Evolutionary conservation across 1,140 invertebrate genomes (phyloP).

Genomic region (Dendroctonus valens): DNA sequence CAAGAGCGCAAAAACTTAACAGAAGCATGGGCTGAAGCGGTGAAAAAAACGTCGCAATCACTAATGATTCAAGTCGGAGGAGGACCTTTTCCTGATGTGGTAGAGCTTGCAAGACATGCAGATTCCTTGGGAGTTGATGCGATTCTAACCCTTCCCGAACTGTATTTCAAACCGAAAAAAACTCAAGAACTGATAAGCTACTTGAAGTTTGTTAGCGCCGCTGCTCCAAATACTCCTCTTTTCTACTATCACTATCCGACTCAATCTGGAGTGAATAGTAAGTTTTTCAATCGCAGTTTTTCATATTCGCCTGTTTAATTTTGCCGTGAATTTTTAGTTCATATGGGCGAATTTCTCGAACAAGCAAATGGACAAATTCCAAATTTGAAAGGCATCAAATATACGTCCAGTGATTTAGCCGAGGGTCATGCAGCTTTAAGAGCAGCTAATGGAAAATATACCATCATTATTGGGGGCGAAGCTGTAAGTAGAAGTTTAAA

Average conservation of each 20-base stretch:
- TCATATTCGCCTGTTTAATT: background rate
- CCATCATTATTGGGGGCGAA: constrained; percentile 64
- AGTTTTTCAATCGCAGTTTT: constrained; percentile 40
- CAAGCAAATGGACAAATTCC: constrained; percentile 61
- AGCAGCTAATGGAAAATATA: constrained; percentile 53
- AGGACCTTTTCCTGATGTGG: constrained; percentile 65
- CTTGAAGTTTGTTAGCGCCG: constrained; percentile 63
- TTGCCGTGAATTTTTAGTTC: constrained; percentile 55
- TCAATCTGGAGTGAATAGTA: constrained; percentile 69
- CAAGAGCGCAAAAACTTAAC: constrained; percentile 68
- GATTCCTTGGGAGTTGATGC: constrained; percentile 66
- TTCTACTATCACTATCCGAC: constrained; percentile 80
- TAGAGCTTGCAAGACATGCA: constrained; percentile 72
- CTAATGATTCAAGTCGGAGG: constrained; percentile 80
- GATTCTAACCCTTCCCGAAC: constrained; percentile 72
- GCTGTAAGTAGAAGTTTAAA: constrained; percentile 47
- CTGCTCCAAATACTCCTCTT: constrained; percentile 75
- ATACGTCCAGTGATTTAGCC: constrained; percentile 64
- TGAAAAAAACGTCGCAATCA: constrained; percentile 58
- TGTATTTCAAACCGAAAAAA: constrained; percentile 71
- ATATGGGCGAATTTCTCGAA: constrained; percentile 68
- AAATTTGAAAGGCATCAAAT: constrained; percentile 73
- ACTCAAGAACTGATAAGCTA: constrained; percentile 67
- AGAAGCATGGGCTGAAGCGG: constrained; percentile 65
- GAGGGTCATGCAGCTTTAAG: constrained; percentile 62